phyloP scores from a whole-genome alignment of 2,888 invertebrate genomes.

The Hedychridium roseum region DNA sequence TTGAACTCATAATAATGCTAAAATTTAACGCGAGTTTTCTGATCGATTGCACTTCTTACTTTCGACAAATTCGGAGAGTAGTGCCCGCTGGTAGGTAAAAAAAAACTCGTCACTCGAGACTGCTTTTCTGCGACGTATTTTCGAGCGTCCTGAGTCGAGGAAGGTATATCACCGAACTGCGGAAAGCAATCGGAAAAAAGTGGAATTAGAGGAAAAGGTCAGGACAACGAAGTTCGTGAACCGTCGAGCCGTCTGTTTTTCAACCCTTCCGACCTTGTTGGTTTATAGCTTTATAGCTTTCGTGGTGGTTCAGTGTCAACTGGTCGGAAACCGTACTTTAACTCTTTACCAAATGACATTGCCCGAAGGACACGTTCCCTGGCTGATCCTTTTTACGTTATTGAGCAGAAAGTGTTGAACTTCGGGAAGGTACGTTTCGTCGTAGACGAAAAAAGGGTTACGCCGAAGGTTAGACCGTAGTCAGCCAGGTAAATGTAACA shows the following conservation, averaged over 20 bases:
- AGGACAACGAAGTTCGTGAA: conserved; percentile 16
- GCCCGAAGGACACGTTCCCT: conserved; percentile 6
- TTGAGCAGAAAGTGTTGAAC: conserved; percentile 12
- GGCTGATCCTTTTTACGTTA: conserved; percentile 19
- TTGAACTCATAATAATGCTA: too few species aligned
- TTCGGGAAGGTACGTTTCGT: neutral
- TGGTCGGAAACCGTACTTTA: conserved; percentile 9
- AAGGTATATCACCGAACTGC: conserved; percentile 12
- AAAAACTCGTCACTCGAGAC: too few species aligned
- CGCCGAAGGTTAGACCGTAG: too few species aligned
- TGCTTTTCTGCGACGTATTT: too few species aligned
- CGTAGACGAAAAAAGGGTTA: too few species aligned
- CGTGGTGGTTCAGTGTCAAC: conserved; percentile 13
- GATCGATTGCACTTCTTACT: too few species aligned
- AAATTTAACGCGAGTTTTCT: too few species aligned
- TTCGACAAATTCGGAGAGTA: too few species aligned
- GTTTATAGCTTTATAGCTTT: conserved; percentile 53
- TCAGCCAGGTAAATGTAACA: too few species aligned
- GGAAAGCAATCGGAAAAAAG: conserved; percentile 18
- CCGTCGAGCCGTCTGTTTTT: conserved; percentile 20
- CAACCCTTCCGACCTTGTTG: conserved; percentile 44
- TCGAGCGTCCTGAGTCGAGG: conserved; percentile 10
- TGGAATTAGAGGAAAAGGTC: conserved; percentile 30
- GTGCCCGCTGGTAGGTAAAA: too few species aligned
- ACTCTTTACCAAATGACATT: conserved; percentile 19